Conservation (phyloP, 2,797 vertebrate genomes). For the Macroramphosus scolopax region DNA sequence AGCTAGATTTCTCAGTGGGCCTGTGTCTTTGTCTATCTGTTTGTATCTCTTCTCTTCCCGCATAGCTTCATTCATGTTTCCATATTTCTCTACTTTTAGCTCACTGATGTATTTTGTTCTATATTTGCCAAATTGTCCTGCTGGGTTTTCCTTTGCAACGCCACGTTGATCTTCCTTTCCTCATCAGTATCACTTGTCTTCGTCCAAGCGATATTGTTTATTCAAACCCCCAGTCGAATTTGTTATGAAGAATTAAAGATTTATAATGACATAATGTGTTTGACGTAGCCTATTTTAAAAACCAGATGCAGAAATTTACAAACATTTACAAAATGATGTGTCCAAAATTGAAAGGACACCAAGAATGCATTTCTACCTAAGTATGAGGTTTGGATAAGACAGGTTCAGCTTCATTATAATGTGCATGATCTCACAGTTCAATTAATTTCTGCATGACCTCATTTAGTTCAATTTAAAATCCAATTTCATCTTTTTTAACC, state of each 20-base stretch:
- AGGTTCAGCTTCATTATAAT: slow-evolving; percentile 2
- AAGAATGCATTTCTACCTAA: too few species aligned
- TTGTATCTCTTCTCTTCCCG: slow-evolving; percentile 97
- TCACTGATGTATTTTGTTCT: slow-evolving; percentile 20
- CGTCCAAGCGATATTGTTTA: slow-evolving; percentile 28
- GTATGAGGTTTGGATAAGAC: slow-evolving; percentile 57
- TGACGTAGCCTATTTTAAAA: too few species aligned
- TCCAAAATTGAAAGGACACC: too few species aligned
- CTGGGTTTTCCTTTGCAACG: slow-evolving; percentile 18
- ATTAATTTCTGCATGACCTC: slow-evolving; percentile 1
- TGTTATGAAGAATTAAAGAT: background rate
- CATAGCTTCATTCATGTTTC: slow-evolving; percentile 75
- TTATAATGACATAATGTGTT: too few species aligned
- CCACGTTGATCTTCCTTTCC: background rate
- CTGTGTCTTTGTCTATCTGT: slow-evolving; percentile 99
- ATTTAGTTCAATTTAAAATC: too few species aligned
- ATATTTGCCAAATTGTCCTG: slow-evolving; percentile 13
- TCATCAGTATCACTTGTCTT: slow-evolving; percentile 1
- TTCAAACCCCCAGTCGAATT: slow-evolving; percentile 24
- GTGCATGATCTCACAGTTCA: slow-evolving; percentile 13
- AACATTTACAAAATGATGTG: too few species aligned
- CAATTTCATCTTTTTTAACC: too few species aligned
- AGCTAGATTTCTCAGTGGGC: slow-evolving; percentile 99
- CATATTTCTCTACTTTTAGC: slow-evolving; percentile 24
- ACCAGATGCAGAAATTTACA: too few species aligned